Conservation (phyloP, 2,113 vertebrate genomes). For the Pollachius pollachius region DNA sequence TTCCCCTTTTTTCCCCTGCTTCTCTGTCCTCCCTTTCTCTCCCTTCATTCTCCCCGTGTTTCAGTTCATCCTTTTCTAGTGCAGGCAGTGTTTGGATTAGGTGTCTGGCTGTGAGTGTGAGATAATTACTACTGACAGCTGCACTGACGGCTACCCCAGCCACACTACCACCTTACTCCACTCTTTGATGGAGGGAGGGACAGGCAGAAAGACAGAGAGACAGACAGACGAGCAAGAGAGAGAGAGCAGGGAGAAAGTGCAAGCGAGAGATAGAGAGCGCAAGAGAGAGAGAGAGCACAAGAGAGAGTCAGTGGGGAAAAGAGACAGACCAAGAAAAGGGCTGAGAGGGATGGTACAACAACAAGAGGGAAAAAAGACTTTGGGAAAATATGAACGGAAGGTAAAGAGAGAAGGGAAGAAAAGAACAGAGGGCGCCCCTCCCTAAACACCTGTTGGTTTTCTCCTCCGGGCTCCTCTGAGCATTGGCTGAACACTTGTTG, state of each 20-base stretch:
- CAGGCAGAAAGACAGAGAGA: constrained; percentile 6
- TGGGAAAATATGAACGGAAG: no score
- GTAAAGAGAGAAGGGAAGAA: no score
- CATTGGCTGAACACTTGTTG: constrained; percentile 69
- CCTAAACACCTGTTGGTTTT: not conserved
- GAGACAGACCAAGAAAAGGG: no score
- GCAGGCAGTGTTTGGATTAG: constrained; percentile 73
- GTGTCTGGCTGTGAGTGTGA: constrained; percentile 77
- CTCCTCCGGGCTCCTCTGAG: no score
- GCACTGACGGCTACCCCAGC: constrained; percentile 87
- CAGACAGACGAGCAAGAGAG: not conserved
- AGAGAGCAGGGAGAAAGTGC: no score
- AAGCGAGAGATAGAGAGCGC: no score
- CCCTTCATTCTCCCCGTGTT: constrained; percentile 60
- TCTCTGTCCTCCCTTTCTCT: constrained; percentile 46
- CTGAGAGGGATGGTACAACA: no score
- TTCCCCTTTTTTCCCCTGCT: constrained; percentile 36
- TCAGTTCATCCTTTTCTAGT: constrained; percentile 55
- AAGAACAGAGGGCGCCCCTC: not conserved
- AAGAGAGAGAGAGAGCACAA: no score
- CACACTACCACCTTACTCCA: constrained; percentile 81
- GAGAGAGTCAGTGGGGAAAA: no score
- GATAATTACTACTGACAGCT: constrained; percentile 98
- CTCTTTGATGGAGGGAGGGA: constrained; percentile 75
- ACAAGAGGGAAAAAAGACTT: no score